Evolutionary conservation across 2,797 vertebrate species (phyloP).

Genomic region (Mico argentatus): DNA sequence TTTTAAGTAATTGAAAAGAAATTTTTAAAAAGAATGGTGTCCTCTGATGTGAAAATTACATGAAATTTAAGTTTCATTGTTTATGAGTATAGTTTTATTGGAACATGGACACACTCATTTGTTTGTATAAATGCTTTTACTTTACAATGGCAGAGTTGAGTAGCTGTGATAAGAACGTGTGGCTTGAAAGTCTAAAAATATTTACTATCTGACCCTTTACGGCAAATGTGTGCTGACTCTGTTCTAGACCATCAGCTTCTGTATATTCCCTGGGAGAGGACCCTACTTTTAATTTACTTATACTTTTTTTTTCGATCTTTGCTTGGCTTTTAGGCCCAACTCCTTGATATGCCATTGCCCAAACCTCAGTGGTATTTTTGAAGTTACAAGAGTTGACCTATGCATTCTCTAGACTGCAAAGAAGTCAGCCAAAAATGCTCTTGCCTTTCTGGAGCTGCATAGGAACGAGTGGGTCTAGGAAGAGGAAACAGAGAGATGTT

Average conservation of each 20-base stretch:
- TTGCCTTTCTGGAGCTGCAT: background rate
- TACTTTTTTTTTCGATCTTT: background rate
- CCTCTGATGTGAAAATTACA: background rate
- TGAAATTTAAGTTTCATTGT: slow-evolving; percentile 6
- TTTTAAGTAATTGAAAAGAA: slow-evolving; percentile 14
- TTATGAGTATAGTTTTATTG: background rate
- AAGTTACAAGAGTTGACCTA: background rate
- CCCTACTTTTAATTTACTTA: background rate
- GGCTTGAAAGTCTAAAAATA: background rate
- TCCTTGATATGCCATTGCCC: background rate
- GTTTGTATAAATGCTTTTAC: background rate
- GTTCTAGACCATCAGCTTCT: background rate
- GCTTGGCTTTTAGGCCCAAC: background rate
- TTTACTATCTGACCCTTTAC: background rate
- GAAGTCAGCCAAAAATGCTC: background rate
- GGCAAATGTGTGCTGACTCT: background rate
- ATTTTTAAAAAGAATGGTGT: background rate
- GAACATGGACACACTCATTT: background rate
- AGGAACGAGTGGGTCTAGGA: background rate
- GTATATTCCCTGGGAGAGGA: background rate
- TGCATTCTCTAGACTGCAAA: background rate
- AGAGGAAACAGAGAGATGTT: background rate
- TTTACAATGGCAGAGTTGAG: background rate
- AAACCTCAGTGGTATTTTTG: background rate
- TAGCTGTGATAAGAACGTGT: background rate